phyloP scores from a whole-genome alignment of 2,797 vertebrate species.

The Mionectes olivaceus region DNA sequence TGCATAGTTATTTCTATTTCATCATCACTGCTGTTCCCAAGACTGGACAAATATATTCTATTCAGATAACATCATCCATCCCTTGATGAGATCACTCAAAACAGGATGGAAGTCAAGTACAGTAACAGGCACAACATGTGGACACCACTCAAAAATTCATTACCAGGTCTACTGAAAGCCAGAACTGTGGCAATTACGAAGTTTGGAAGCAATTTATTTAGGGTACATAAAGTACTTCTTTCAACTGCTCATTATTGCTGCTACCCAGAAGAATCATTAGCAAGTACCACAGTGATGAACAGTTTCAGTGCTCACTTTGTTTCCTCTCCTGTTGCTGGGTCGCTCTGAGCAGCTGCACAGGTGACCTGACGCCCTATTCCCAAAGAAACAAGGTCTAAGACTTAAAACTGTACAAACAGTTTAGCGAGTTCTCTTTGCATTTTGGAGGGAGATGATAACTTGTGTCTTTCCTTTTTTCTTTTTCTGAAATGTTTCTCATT shows the following conservation, averaged over 20 bases:
- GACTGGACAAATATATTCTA: neutral
- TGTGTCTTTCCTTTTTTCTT: neutral
- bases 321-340: neutral
- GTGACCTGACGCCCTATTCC: neutral
- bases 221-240: conserved; percentile 50
- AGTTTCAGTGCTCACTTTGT: conserved; percentile 39
- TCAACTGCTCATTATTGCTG: conserved; percentile 54
- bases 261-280: conserved; percentile 37
- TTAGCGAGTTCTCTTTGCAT: neutral
- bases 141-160: conserved; percentile 65
- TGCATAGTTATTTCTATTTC: neutral
- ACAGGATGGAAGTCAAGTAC: conserved; percentile 17
- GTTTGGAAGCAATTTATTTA: conserved; percentile 48
- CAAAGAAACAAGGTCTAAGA: neutral
- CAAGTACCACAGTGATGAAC: conserved; percentile 13
- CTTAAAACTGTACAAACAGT: neutral
- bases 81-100: neutral
- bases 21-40: neutral
- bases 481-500: neutral
- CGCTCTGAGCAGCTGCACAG: neutral
- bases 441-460: neutral
- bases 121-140: conserved; percentile 15
- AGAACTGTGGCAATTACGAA: conserved; percentile 42
- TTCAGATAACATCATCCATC: neutral
- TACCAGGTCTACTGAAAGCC: conserved; percentile 56